These are phyloP conservation scores for Balearica regulorum DNA, from an alignment of 2,797 vertebrate species.

Conservation along the genomic window DNA sequence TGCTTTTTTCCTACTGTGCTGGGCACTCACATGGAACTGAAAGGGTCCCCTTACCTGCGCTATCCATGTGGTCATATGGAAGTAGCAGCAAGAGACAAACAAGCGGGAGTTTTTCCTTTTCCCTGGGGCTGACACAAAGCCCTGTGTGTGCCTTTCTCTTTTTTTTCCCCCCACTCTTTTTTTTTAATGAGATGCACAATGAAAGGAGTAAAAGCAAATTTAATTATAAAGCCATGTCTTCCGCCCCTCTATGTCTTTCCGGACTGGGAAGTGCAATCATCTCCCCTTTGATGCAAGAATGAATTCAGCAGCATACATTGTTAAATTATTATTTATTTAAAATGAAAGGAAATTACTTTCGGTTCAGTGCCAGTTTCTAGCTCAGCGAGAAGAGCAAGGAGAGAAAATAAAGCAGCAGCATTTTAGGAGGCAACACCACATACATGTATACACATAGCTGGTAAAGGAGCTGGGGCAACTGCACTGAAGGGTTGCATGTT, in stretches of 20 bases:
- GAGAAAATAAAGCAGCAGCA: not conserved
- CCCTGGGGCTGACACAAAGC: not conserved
- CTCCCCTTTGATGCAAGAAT: not conserved
- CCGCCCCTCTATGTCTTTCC: not conserved
- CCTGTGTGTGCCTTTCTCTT: not conserved
- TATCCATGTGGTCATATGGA: not conserved
- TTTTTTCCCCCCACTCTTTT: not conserved
- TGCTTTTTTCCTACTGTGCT: not conserved
- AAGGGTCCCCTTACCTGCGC: not conserved
- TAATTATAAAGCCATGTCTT: not conserved
- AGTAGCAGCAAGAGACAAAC: not conserved
- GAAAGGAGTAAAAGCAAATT: slow-evolving; percentile 30
- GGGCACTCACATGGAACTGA: not conserved
- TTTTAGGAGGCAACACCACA: not conserved
- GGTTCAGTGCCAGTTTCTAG: not conserved
- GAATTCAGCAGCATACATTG: not conserved
- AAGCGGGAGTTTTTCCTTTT: not conserved
- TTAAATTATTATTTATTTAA: slow-evolving; percentile 22
- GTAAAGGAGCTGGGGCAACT: not conserved
- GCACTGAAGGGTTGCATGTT: not conserved
- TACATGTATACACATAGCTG: not conserved
- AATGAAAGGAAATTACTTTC: slow-evolving; percentile 41
- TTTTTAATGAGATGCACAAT: not conserved
- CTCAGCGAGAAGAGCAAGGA: not conserved
- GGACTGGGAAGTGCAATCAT: not conserved